Evolutionary conservation across 1,140 invertebrate species (phyloP).

Genomic region (Neodiprion lecontei): DNA sequence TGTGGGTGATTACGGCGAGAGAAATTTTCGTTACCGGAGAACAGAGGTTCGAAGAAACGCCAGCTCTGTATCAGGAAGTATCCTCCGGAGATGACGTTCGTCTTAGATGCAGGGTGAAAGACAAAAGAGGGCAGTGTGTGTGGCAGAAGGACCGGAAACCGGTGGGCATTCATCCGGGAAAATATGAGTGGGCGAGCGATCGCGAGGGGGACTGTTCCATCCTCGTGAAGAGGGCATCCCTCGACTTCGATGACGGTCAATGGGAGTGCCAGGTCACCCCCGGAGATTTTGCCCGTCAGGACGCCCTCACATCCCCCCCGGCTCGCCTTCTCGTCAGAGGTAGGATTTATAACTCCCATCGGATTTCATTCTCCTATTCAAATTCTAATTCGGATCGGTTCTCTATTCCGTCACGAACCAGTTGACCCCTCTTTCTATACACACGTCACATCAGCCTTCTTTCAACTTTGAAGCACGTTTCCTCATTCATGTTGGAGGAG

Average conservation of each 20-base stretch:
- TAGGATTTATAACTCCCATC: constrained; percentile 52
- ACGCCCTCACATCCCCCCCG: constrained; percentile 83
- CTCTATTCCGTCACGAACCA: background rate
- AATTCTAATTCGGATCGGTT: background rate
- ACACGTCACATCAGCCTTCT: too few relatives aligned
- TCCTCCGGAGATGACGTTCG: constrained; percentile 83
- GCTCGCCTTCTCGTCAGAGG: constrained; percentile 83
- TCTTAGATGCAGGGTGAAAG: constrained; percentile 81
- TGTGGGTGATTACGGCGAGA: too few relatives aligned
- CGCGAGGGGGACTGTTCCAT: constrained; percentile 80
- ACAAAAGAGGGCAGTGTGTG: constrained; percentile 85
- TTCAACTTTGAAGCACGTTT: too few relatives aligned
- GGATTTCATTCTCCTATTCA: background rate
- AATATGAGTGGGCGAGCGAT: constrained; percentile 86
- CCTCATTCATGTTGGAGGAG: too few relatives aligned
- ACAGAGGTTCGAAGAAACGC: constrained; percentile 84
- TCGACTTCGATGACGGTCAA: constrained; percentile 86
- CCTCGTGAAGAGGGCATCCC: constrained; percentile 78
- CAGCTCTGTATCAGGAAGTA: constrained; percentile 82
- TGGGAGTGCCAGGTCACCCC: constrained; percentile 95
- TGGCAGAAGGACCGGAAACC: constrained; percentile 94
- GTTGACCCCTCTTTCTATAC: too few relatives aligned
- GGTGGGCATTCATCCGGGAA: constrained; percentile 83
- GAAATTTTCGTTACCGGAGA: constrained; percentile 46
- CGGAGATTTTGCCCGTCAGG: constrained; percentile 66